Evolutionary conservation across 2,113 vertebrate species (phyloP).

Genomic region (Ailuropoda melanoleuca): DNA sequence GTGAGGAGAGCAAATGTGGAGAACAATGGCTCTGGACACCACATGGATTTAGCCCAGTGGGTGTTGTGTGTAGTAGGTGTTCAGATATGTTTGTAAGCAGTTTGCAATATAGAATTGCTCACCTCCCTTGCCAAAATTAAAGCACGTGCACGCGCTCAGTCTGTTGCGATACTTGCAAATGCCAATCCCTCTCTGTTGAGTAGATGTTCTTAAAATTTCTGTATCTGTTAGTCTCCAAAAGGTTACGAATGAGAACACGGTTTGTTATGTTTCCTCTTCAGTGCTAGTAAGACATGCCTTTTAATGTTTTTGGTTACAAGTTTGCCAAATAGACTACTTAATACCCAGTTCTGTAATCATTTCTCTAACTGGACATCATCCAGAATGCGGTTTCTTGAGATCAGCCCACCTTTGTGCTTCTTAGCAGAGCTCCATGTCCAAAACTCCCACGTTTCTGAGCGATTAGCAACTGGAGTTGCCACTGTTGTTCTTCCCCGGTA

Average conservation of each 20-base stretch:
- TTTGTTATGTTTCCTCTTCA: neutral
- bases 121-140: neutral
- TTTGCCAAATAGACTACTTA: neutral
- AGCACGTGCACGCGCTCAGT: accelerated
- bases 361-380: neutral
- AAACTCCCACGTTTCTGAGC: neutral
- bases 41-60: neutral
- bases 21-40: neutral
- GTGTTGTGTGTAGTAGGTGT: accelerated
- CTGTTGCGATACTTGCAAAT: accelerated
- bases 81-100: neutral
- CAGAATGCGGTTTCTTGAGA: neutral
- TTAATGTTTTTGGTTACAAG: neutral
- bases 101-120: no score
- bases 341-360: neutral
- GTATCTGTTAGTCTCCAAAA: neutral
- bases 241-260: neutral
- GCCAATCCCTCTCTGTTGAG: neutral
- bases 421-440: neutral
- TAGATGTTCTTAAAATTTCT: neutral
- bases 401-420: neutral
- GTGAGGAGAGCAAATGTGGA: neutral
- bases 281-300: neutral
- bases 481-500: neutral
- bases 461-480: neutral